Evolutionary conservation across 2,113 vertebrate genomes (phyloP).

Genomic region (Galemys pyrenaicus): DNA sequence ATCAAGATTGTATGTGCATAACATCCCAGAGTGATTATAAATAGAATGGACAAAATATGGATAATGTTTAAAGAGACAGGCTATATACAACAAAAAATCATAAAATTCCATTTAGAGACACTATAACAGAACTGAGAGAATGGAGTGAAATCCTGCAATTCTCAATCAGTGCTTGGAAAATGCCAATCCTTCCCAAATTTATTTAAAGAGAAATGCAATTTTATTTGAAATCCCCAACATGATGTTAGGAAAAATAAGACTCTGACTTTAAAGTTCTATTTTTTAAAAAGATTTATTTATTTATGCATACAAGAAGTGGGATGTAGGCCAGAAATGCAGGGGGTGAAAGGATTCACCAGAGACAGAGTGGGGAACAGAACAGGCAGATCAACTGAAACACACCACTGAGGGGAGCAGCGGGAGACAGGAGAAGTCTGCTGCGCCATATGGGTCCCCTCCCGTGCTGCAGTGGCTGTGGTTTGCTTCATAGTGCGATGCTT

Average conservation of each 20-base stretch:
- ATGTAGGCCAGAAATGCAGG: too few species aligned
- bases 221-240: not conserved
- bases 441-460: too few species aligned
- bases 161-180: not conserved
- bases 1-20: not conserved
- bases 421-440: too few species aligned
- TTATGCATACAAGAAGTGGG: too few species aligned
- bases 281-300: too few species aligned
- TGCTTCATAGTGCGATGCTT: too few species aligned
- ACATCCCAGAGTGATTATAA: not conserved
- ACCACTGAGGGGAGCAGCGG: too few species aligned
- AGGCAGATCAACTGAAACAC: too few species aligned
- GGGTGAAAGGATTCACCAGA: too few species aligned
- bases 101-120: not conserved
- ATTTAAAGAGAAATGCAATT: not conserved
- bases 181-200: not conserved
- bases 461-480: too few species aligned
- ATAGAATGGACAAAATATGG: not conserved
- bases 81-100: not conserved
- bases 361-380: too few species aligned
- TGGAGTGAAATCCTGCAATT: not conserved
- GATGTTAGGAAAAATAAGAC: not conserved
- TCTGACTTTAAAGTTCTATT: not conserved
- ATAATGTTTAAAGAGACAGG: not conserved
- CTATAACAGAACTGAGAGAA: not conserved